Percentiles rank a stretch among this genome's conserved stretches.
Evolutionary conservation across 37 sponge, comb jelly and placozoan genomes (phyloP).

Genomic region (Hormiphora californensis): DNA sequence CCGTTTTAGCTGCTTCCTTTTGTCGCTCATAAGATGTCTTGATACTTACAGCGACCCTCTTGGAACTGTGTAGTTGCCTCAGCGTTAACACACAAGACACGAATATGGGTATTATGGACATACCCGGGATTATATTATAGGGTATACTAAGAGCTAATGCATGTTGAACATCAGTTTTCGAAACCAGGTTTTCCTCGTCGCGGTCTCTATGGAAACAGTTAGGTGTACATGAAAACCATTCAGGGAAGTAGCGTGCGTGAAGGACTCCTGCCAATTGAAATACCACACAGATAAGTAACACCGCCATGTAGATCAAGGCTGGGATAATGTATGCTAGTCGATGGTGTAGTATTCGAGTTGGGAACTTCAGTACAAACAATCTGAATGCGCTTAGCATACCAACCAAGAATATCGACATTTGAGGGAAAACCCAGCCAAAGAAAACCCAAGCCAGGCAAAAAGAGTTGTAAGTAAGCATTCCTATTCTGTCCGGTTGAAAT

Average conservation of each 20-base stretch:
- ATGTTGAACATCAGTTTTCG: background rate
- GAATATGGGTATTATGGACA: background rate
- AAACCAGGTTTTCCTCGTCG: background rate
- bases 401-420: slow-evolving; percentile 34
- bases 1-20: slow-evolving; percentile 14
- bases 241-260: background rate
- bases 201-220: background rate
- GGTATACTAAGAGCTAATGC: background rate
- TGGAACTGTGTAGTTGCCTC: background rate
- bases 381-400: background rate
- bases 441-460: background rate
- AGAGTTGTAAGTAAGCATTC: background rate
- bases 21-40: background rate
- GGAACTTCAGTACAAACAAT: background rate
- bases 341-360: background rate
- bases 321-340: background rate
- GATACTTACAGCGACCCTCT: background rate
- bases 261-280: background rate
- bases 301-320: background rate
- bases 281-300: background rate
- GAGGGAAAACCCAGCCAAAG: background rate
- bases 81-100: slow-evolving; percentile 3
- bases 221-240: background rate
- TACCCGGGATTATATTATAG: background rate
- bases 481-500: background rate